Percentiles rank a stretch among this genome's conserved stretches.
These are phyloP conservation scores for Xiphias gladius DNA, from an alignment of 2,113 vertebrate genomes.

Conservation along the genomic window DNA sequence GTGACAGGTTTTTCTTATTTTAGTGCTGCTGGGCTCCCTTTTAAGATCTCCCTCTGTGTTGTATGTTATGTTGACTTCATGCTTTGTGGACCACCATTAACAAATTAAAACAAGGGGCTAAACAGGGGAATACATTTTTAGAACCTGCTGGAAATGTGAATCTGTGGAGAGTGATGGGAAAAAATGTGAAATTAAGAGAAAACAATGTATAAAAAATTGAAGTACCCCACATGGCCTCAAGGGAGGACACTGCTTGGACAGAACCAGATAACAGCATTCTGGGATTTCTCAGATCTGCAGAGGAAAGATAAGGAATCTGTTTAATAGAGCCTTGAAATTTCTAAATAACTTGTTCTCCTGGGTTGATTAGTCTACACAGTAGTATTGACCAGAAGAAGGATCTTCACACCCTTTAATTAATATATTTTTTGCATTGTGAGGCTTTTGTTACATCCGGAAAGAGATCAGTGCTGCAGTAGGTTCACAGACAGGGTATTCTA, in stretches of 20 bases:
- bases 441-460: constrained; percentile 53
- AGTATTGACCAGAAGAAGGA: constrained; percentile 41
- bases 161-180: neutral
- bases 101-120: neutral
- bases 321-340: constrained; percentile 37
- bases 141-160: neutral
- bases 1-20: constrained; percentile 63
- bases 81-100: neutral
- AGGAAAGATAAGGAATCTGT: constrained; percentile 48
- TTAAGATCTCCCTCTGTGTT: constrained; percentile 25
- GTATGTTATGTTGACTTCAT: constrained; percentile 26
- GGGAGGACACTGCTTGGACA: constrained; percentile 37
- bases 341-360: constrained; percentile 53
- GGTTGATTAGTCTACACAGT: constrained; percentile 52
- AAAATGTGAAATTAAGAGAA: neutral
- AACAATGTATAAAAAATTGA: neutral
- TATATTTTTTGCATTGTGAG: constrained; percentile 37
- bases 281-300: constrained; percentile 45
- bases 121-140: neutral
- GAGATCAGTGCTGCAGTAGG: constrained; percentile 46
- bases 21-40: constrained; percentile 16
- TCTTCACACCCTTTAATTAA: constrained; percentile 61
- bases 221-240: neutral
- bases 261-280: constrained; percentile 19
- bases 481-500: constrained; percentile 66